These are phyloP conservation scores for Moxostoma hubbsi DNA, from an alignment of 2,797 vertebrate species.

Conservation along the genomic window DNA sequence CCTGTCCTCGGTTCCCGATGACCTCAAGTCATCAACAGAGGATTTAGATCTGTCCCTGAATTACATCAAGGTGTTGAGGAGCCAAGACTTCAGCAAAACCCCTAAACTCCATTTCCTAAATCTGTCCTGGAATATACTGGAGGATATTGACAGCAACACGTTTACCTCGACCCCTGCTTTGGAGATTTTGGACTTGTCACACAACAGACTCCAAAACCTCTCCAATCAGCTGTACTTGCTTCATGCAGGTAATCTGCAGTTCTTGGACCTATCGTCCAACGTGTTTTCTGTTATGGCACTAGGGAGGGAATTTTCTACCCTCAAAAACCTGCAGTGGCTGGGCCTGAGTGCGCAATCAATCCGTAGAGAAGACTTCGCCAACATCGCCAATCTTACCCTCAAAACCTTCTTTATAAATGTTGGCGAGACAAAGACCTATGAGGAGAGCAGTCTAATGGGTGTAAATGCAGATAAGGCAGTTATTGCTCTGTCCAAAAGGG, in stretches of 20 bases:
- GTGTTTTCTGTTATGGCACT: conserved; percentile 72
- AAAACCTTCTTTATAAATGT: conserved; percentile 66
- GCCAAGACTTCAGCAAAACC: conserved; percentile 74
- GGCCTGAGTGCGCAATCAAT: conserved; percentile 75
- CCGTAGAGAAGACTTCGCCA: conserved; percentile 72
- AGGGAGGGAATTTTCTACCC: conserved; percentile 69
- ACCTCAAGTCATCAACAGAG: conserved; percentile 63
- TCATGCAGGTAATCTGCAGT: conserved; percentile 65
- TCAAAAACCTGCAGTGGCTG: conserved; percentile 74
- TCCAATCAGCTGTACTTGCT: conserved; percentile 70
- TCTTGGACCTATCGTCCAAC: conserved; percentile 83
- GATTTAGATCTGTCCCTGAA: conserved; percentile 84
- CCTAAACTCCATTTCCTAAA: conserved; percentile 75
- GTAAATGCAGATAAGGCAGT: conserved; percentile 60
- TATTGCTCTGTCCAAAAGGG: conserved; percentile 43
- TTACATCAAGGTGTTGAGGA: conserved; percentile 72
- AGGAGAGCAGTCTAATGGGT: conserved; percentile 65
- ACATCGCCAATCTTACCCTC: conserved; percentile 71
- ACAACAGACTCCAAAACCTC: conserved; percentile 78
- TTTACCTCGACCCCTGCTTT: conserved; percentile 78
- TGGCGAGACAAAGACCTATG: conserved; percentile 60
- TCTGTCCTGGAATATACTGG: conserved; percentile 79
- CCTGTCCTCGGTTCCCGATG: conserved; percentile 74
- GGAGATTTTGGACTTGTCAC: conserved; percentile 81
- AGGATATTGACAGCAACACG: conserved; percentile 67